Base-by-base conservation (phyloP, 2,797 vertebrate species). In the Aselliscus stoliczkanus region DNA sequence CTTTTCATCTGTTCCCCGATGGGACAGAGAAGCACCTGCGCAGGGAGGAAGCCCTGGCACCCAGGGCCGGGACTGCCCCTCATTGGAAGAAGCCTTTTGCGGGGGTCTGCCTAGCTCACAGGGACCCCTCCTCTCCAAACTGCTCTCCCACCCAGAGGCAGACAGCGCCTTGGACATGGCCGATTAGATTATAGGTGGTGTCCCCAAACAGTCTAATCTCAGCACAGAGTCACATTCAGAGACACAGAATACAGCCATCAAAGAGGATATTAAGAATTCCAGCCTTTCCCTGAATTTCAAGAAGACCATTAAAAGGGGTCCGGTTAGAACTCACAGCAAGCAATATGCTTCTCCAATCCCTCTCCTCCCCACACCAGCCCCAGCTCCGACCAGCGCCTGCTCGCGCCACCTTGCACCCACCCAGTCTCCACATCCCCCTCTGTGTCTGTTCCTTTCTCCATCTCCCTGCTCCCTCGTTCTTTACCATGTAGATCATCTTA, bases 361-460 rank as follows among this genome's bases (percentile, higher is more conserved):
- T 34, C 39, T 62, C 20, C 10, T 27, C 25, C 25, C 14, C n/a
- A n/a, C n/a, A n/a, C n/a, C n/a, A n/a, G n/a, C n/a, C n/a, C n/a
- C n/a, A n/a, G n/a, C n/a, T n/a, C n/a, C n/a, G n/a, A n/a, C n/a
- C n/a, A n/a, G n/a, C n/a, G n/a, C n/a, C 64, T 42, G 2, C n/a
- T n/a, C 14, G 56, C 18, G 2, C 4, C 0, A 1, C 17, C 31
- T 5, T 62, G 6, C 69, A 20, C 56, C 50, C n/a, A 9, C 5
- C 5, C 18, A n/a, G 3, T 0, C 31, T 50, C 52, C 50, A 2
- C 0, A 2, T 0, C 37, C 5, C 5, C 34, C 5, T 17, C 0
- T 11, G 20, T 23, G 29, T n/a, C 23, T 21, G 1, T 1, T 47
- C 44, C 52, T 7, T 17, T 20, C 54, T 34, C 56, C 54, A 34